These are phyloP conservation scores for Ciconia stormi DNA, from an alignment of 2,113 vertebrate species.

Conservation along the genomic window DNA sequence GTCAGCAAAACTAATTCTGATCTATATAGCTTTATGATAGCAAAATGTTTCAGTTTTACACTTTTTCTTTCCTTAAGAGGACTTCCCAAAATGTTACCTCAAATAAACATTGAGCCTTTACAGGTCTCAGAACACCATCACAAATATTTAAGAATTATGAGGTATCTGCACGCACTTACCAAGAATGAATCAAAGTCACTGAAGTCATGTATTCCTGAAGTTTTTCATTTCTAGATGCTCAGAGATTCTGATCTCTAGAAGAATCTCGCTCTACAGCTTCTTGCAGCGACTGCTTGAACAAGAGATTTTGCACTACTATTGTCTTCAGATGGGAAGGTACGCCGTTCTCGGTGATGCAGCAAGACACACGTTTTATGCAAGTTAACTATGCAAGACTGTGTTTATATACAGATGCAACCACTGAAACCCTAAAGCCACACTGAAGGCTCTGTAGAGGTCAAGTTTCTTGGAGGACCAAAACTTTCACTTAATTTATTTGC, in stretches of 20 bases:
- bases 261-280: background rate
- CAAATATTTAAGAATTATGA: background rate
- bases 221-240: background rate
- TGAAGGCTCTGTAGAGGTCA: background rate
- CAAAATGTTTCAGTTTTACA: background rate
- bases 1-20: background rate
- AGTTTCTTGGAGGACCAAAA: background rate
- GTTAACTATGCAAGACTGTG: background rate
- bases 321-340: background rate
- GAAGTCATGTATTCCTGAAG: background rate
- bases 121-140: background rate
- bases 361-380: background rate
- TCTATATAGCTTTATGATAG: background rate
- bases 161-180: background rate
- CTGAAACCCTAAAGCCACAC: background rate
- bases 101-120: background rate
- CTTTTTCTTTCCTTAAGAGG: background rate
- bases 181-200: background rate
- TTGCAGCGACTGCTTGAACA: background rate
- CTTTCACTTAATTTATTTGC: background rate
- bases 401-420: background rate
- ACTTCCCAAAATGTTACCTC: background rate
- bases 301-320: background rate
- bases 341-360: background rate
- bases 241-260: background rate